Percentiles rank a stretch among this genome's conserved stretches.
Evolutionary conservation across 2,888 invertebrate species (phyloP).

Genomic region (Ernsta delagoae): DNA sequence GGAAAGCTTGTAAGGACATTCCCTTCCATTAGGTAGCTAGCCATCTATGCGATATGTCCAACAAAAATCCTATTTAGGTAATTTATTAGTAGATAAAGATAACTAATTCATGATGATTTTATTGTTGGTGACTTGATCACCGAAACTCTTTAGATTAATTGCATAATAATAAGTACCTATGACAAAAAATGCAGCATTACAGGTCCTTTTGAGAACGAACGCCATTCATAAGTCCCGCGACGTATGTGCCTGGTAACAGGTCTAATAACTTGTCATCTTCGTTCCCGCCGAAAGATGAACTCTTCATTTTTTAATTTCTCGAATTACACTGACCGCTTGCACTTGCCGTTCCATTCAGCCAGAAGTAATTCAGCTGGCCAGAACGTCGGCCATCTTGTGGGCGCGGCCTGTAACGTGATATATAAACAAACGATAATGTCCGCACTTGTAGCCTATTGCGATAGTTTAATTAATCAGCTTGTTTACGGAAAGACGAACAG

Average conservation of each 20-base stretch:
- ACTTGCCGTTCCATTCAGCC: conserved; percentile 42
- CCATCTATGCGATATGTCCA: too few relatives aligned
- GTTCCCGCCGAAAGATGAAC: conserved; percentile 33
- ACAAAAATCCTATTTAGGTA: too few relatives aligned
- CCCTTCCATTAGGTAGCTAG: too few relatives aligned
- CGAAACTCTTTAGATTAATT: too few relatives aligned
- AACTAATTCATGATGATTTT: too few relatives aligned
- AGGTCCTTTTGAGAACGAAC: too few relatives aligned
- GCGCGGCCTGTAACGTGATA: conserved; percentile 56
- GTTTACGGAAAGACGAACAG: conserved; percentile 35
- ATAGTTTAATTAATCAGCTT: conserved; percentile 37
- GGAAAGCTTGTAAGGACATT: too few relatives aligned
- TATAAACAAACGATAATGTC: conserved; percentile 50
- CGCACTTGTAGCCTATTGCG: conserved; percentile 38
- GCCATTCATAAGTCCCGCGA: too few relatives aligned
- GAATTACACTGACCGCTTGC: conserved; percentile 37
- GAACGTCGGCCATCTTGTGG: conserved; percentile 58
- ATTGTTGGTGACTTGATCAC: too few relatives aligned
- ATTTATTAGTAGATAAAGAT: too few relatives aligned
- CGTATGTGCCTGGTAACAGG: background rate
- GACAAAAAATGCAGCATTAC: too few relatives aligned
- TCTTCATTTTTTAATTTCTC: conserved; percentile 37
- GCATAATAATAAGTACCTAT: too few relatives aligned
- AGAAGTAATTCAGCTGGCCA: conserved; percentile 47
- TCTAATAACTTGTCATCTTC: conserved; percentile 18